Conservation (phyloP, 1,140 invertebrate genomes). For the Caerostris extrusa region DNA sequence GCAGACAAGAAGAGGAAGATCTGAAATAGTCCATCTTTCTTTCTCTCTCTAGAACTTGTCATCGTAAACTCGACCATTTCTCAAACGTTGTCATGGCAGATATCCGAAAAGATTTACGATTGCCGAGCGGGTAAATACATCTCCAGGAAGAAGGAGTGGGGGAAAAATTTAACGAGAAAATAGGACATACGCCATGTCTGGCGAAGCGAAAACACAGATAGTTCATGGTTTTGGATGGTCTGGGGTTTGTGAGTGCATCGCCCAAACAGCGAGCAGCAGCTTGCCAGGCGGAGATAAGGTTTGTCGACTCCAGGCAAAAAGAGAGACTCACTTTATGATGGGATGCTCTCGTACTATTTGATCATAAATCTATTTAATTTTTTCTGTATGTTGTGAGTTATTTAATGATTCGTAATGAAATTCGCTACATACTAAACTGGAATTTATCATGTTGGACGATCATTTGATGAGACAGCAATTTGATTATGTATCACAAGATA, state of each 20-base stretch:
- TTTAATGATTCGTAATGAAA: too few species aligned
- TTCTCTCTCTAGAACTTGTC: background rate
- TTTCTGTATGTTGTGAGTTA: background rate
- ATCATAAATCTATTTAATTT: background rate
- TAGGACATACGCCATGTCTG: background rate
- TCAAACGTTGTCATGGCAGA: background rate
- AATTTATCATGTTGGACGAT: too few species aligned
- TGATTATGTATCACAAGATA: too few species aligned
- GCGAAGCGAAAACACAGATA: background rate
- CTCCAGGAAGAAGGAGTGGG: background rate
- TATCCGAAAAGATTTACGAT: conserved; percentile 26
- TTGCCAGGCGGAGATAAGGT: background rate
- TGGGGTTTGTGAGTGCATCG: background rate
- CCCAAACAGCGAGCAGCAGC: background rate
- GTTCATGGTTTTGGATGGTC: background rate
- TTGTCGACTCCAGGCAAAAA: background rate
- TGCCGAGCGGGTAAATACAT: background rate
- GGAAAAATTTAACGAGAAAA: background rate
- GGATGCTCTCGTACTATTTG: background rate
- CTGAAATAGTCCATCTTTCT: background rate
- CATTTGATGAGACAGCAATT: too few species aligned
- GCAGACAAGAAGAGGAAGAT: background rate
- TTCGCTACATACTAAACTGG: too few species aligned
- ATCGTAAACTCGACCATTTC: conserved; percentile 36
- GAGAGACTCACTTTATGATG: background rate